Base-by-base conservation (phyloP, 2,797 vertebrate genomes). In the Yasuhikotakia modesta region DNA sequence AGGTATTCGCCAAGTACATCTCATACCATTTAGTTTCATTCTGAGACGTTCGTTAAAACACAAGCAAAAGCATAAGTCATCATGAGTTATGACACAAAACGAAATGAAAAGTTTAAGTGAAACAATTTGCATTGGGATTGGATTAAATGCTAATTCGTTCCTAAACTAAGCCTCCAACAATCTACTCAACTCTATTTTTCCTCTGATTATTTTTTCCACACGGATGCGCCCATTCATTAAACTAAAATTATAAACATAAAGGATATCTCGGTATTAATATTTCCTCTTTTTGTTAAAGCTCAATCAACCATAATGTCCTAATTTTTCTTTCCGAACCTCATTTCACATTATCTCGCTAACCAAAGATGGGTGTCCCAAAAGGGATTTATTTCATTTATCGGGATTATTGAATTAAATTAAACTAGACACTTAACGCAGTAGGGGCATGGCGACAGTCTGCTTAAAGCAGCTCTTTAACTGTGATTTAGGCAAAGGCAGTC, bases 391-490 rank as follows among this genome's bases (percentile, higher is more conserved):
- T 94, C 94, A 94, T 93, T 94, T 93, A 94, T 93, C 89, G 78
- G 92, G 92, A 94, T 93, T 94, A 94, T 94, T 94, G 92, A 95
- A 95, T 95, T 95, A 94, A 95, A 95, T 93, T 94, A 92, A 93
- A 93, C 87, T 85, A 92, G 93, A 94, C 93, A 94, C 92, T 91
- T 92, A 92, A 88, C 84, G 88, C 89, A 88, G 91, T 88, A 87
- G 60, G 86, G 90, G 88, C 88, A 89, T 87, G 87, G 87, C 88
- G 89, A 92, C 89, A 89, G 90, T 93, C 92, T 92, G 90, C 88
- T 92, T 92, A 92, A 89, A 93, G 90, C 89, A 90, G 87, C 89
- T 91, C 88, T 86, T n/a, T 93, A 89, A 88, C 86, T 88, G 87
- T 90, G 91, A 89, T 91, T 93, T 91, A 91, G 89, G 89, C 88